Base-by-base conservation (phyloP, 2,888 invertebrate species). In the Lasioglossum villosulum region DNA sequence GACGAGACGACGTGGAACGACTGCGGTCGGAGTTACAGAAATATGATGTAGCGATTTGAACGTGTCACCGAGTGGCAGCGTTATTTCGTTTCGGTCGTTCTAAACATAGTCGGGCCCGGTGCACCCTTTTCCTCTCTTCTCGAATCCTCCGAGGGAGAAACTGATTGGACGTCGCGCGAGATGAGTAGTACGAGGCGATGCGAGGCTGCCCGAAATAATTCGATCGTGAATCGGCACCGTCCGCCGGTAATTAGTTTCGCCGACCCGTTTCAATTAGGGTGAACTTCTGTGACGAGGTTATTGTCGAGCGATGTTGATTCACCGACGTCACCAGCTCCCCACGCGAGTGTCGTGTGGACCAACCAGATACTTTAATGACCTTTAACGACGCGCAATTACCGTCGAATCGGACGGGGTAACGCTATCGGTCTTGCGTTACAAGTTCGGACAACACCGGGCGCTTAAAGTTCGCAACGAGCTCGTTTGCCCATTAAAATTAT, bases 331-430 rank as follows among this genome's bases (percentile, higher is more conserved):
- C 77, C 75, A 70, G 81, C 75, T 76, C 87, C 86, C 91, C 80
- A 19, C 75, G 68, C 79, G 83, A 89, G 91, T 91, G 88, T 91
- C 92, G 85, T 88, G 86, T 91, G 84, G 59, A 83, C 89, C 80
- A 94, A 95, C 93, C 93, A 88, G 94, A 95, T 94, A 95, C 95
- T 94, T 94, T 95, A 92, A 95, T 95, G 93, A 94, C 93, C 94
- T 92, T 92, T 94, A 94, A 95, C 92, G 92, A 93, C 84, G 88
- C 90, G 93, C 94, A 94, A 95, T 95, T 95, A 94, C 91, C 88
- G 16, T 89, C 89, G 89, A 92, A 92, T 93, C 92, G 92, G 89
- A 88, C 88, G 63, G 68, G 34, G 91, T 93, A 92, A 93, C 89
- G 91, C 86, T 89, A 91, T 90, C 90, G 91, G 93, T 88, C 88